Base-by-base conservation (phyloP, 2,797 vertebrate species). In the Cyprinella venusta region DNA sequence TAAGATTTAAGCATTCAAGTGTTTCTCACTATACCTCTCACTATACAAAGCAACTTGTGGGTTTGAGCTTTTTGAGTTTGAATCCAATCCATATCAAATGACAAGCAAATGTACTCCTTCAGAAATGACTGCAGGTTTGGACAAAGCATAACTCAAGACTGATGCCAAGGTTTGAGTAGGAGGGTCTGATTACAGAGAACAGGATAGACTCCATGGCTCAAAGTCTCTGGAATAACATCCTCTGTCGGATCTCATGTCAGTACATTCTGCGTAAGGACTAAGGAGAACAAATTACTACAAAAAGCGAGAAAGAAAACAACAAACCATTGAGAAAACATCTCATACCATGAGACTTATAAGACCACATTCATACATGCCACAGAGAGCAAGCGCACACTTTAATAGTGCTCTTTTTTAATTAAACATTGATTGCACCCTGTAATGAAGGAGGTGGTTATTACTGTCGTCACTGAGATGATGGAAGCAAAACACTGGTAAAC, bases 391-490 rank as follows among this genome's bases (percentile, higher is more conserved):
- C 50, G 59, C 67, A 69, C 24, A 18, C 18, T 59, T 42, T 8
- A 48, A 42, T 10, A 24, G 40, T n/a, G 69, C 36, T 48, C 19
- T 48, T 45, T 40, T 71, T 56, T 72, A 81, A 81, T 81, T 72
- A 72, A 72, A 63, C 54, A 72, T 63, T 72, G 54, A 81, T 81
- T 64, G 59, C 8, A 63, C 45, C 40, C 56, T 16, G 40, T 72
- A 72, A 81, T 81, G 30, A 24, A 63, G 56, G 56, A 70, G 67
- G 67, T 61, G 65, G 67, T 48, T 71, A 70, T 80, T 80, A 71
- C 38, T 36, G 38, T 68, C 5, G n/a, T 71, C 59, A 80, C 38
- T 5, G 68, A 63, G 40, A 80, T 71, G 79, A 70, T 61, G 40
- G 26, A 81, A 74, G 42, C 59, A 81, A 64, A 81, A 64, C 40